Base-by-base conservation (phyloP, 2,113 vertebrate species). In the Suricata suricatta region DNA sequence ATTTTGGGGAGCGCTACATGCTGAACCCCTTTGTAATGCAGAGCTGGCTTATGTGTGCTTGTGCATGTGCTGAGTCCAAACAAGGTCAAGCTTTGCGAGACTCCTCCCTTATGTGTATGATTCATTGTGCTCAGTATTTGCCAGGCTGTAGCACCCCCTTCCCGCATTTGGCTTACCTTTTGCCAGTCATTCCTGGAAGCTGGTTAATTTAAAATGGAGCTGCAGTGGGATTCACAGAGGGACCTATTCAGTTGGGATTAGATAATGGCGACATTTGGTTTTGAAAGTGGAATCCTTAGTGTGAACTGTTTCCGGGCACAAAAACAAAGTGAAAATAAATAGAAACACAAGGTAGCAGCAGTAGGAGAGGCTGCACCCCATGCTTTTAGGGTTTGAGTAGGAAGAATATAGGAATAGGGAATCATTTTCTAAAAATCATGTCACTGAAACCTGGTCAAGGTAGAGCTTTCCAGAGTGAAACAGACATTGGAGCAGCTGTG, bases 201-300 rank as follows among this genome's bases (percentile, higher is more conserved):
- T 95, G 90, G 50, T 74, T 88, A 90, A 76, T 80, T 95, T 95
- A 38, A 96, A 91, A 93, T 63, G 60, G n/a, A 68, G 31, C 54
- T 92, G 31, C 60, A 31, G 44, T 25, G 66, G 94, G n/a, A 79
- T 16, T 38, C 72, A 44, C 71, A 89, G 33, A 74, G 57, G 71
- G 64, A 47, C 33, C 60, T 15, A 4, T 83, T 96, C 69, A 52
- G 6, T 4, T 50, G 88, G 90, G 79, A 88, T 95, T 88, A 89
- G 57, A 38, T 92, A 83, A 95, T 64, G 72, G 60, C 47, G 83
- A 88, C 68, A 87, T 90, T 97, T 79, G 60, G 17, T 80, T 95
- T 90, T 57, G 80, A 94, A 96, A 72, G 27, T 92, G 54, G 68
- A 86, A 87, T 88, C 79, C 83, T 77, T 72, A 21, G n/a, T 85